Evolutionary conservation across 1,140 invertebrate genomes (phyloP), one percentile per base, ranked within the genome.

Genomic region (Danaus melanippus): DNA sequence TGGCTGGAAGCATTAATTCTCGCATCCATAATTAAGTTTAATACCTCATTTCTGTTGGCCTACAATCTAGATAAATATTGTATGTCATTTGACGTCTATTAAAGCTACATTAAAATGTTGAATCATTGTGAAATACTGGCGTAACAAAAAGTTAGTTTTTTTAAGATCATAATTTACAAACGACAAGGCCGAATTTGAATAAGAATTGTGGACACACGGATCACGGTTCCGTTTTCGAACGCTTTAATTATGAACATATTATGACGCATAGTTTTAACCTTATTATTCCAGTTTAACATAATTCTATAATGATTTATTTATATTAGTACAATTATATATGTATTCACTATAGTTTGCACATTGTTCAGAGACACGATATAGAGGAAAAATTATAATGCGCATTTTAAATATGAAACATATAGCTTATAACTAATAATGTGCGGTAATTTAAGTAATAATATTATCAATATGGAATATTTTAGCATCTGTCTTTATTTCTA

Each of bases 1-100:
- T 81, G 71, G 72, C 76, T 76, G 68, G 72, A 64, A 74, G 69
- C 83, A 84, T 86, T 84, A 84, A 86, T 84, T 84, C 83, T 76
- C 76, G 79, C 76, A 84, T 84, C 80, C 78, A 84, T 86, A 84
- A 86, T 86, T 83, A 79, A 86, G 83, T 86, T 81, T 82, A 81
- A 84, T 85, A 79, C 77, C 76, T 82, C 74, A 83, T 81, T 81
- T 78, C 78, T 76, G 74, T 72, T 83, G 72, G 73, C 80, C 77
- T 80, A 80, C 79, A 82, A 80, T 82, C 79, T 81, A 76, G 76
- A 79, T 84, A 84, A 81, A 84, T 81, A 82, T 79, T 76, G 70
- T 76, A 67, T 74, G 74, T 74, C 71, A 69, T 76, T 79, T 76
- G 69, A 65, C 67, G 71, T 74, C 76, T 74, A 82, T 82, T 82